These are phyloP conservation scores for Tragelaphus scriptus DNA, from an alignment of 2,113 vertebrate genomes.

Conservation along the genomic window DNA sequence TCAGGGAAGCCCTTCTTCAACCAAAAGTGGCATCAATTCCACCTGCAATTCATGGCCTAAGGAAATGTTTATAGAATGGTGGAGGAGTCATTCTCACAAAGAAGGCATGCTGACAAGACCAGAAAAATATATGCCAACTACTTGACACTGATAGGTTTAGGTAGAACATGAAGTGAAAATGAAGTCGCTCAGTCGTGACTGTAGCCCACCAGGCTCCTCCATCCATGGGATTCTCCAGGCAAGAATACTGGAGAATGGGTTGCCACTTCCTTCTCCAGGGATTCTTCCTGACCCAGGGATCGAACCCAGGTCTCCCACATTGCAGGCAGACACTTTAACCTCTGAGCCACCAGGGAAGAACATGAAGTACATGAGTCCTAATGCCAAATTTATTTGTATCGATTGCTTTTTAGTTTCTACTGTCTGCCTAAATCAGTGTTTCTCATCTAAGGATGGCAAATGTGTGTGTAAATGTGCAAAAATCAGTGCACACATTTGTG, in stretches of 20 bases:
- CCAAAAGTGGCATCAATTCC: neutral
- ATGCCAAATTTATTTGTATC: neutral
- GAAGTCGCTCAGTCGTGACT: no score
- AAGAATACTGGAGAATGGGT: no score
- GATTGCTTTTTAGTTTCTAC: neutral
- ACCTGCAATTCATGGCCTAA: accelerated
- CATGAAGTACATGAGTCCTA: neutral
- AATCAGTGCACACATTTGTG: neutral
- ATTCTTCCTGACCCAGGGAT: no score
- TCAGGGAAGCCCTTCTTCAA: neutral
- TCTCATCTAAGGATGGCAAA: neutral
- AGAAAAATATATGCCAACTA: neutral
- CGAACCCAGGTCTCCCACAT: no score
- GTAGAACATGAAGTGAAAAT: neutral
- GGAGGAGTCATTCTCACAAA: neutral
- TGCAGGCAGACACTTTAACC: no score
- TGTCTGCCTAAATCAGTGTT: neutral
- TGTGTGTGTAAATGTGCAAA: neutral
- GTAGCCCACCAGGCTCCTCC: no score
- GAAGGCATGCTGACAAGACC: neutral
- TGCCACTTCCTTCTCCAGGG: no score
- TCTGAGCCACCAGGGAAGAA: neutral
- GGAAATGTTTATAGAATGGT: neutral
- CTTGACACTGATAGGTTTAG: neutral
- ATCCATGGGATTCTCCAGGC: no score